Evolutionary conservation across 2,888 invertebrate genomes (phyloP), one percentile per base, ranked within the genome.

Genomic region (Polydrusus tereticollis): DNA sequence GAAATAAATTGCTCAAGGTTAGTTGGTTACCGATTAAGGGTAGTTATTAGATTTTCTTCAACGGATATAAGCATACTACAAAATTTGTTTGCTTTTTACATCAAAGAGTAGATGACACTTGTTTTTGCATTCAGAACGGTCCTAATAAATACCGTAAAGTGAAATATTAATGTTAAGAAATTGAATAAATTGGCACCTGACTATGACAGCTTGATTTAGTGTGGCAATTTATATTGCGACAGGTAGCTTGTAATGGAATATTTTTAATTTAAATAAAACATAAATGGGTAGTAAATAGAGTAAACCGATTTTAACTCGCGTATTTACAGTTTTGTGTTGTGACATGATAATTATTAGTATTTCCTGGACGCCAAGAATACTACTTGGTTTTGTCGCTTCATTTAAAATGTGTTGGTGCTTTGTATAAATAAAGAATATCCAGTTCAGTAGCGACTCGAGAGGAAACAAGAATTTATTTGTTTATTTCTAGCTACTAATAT

Each of bases 141-240:
- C 67, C 18, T 58, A 52, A 69, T 73, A 73, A 72, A 72, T 72
- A 62, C 26, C 50, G 16, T 45, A 33, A 50, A 55, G 60, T 21
- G 20, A 72, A 69, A 69, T 55, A 59, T 65, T 64, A 73, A 69
- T 69, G 59, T 60, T 65, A 69, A 59, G 43, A 36, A 69, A 69
- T 58, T 50, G 68, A 50, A 65, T 65, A 69, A 73, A 69, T 73
- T 69, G 69, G 36, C 64, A 59, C 18, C 14, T 21, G 23, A 29
- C 16, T 69, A 59, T 69, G 73, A 69, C 68, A 58, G 60, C 14
- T 65, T 69, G 69, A 73, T 73, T 65, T 73, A 72, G 45, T 38
- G 26, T 14, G 47, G 72, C 63, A 67, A 72, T 67, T 67, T 67
- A 72, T 62, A 67, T 67, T 67, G 43, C 41, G 67, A 72, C 72